Percentiles rank a stretch among this genome's conserved stretches.
Evolutionary conservation across 37 sponge, comb jelly and placozoan species (phyloP).

Genomic region (Beroe ovata): DNA sequence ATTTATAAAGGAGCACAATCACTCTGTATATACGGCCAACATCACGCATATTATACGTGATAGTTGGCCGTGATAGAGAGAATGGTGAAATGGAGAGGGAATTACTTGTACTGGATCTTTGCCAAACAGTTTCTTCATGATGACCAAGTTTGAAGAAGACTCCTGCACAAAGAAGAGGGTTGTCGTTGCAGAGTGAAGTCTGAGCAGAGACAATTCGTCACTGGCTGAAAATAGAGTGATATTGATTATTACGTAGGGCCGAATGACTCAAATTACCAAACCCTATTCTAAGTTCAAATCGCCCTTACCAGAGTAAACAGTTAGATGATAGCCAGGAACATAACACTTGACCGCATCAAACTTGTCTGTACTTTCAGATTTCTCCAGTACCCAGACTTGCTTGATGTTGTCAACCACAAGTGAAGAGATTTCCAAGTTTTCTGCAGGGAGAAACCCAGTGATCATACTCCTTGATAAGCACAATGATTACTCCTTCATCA

Average conservation of each 20-base stretch:
- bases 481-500: too few species aligned
- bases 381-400: conserved; percentile 24
- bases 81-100: too few species aligned
- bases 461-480: too few species aligned
- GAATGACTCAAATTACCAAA: too few species aligned
- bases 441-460: too few species aligned
- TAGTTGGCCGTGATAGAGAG: too few species aligned
- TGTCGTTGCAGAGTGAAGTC: not conserved
- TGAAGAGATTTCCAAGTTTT: not conserved
- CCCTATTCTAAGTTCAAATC: not conserved
- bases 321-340: not conserved
- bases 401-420: not conserved
- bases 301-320: not conserved
- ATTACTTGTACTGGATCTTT: too few species aligned
- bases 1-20: too few species aligned
- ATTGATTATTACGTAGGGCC: too few species aligned
- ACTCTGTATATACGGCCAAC: too few species aligned
- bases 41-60: too few species aligned
- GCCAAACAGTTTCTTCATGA: not conserved
- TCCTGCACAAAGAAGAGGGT: not conserved
- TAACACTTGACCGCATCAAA: not conserved
- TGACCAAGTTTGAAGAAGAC: not conserved
- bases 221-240: not conserved
- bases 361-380: not conserved
- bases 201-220: not conserved